Conservation (phyloP, 2,113 vertebrate genomes). For the Gobius niger region DNA sequence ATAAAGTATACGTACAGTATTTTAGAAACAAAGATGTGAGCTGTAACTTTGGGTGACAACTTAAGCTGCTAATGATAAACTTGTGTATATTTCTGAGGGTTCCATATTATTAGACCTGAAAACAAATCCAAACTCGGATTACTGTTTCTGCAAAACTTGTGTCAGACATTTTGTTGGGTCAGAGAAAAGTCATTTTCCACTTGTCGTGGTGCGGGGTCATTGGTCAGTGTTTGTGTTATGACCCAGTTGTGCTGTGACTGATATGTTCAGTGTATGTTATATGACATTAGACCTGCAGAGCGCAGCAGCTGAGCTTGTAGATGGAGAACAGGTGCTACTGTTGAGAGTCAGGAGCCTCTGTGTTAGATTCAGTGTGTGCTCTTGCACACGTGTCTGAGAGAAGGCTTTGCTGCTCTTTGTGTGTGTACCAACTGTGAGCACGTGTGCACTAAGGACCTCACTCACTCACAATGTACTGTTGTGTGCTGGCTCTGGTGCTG, state of each 20-base stretch:
- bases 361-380: slow-evolving; percentile 28
- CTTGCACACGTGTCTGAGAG: slow-evolving; percentile 39
- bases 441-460: slow-evolving; percentile 47
- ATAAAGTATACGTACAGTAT: too few relatives aligned
- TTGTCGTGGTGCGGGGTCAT: background rate
- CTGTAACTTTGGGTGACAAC: too few relatives aligned
- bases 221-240: slow-evolving; percentile 10
- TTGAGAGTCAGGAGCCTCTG: slow-evolving; percentile 38
- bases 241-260: slow-evolving; percentile 16
- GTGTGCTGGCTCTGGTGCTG: slow-evolving; percentile 39
- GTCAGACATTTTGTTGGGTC: too few relatives aligned
- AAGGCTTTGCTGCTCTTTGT: slow-evolving; percentile 35
- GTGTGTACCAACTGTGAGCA: slow-evolving; percentile 59
- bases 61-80: too few relatives aligned
- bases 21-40: too few relatives aligned
- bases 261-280: slow-evolving; percentile 30
- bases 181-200: too few relatives aligned
- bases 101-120: too few relatives aligned
- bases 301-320: slow-evolving; percentile 57
- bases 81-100: too few relatives aligned
- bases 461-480: slow-evolving; percentile 57
- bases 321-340: slow-evolving; percentile 63
- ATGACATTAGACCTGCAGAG: slow-evolving; percentile 43
- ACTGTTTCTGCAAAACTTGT: too few relatives aligned
- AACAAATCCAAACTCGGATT: too few relatives aligned